These are phyloP conservation scores for Cybosia mesomella DNA, from an alignment of 2,888 invertebrate species.

Conservation along the genomic window DNA sequence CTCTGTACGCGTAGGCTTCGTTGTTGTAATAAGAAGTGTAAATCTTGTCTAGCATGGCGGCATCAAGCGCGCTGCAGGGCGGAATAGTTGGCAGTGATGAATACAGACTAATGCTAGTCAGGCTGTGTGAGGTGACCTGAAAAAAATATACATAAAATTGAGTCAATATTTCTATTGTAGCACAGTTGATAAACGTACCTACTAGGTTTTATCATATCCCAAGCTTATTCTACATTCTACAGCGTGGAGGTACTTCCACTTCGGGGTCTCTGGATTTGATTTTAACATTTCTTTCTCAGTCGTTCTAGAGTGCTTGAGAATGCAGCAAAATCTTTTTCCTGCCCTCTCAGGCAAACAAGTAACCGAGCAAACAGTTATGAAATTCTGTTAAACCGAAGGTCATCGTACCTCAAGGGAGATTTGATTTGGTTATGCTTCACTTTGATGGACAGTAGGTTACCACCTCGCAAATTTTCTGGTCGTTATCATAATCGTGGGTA, in stretches of 20 bases:
- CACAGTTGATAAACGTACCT: not conserved
- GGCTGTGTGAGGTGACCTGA: constrained; percentile 72
- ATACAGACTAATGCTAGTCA: constrained; percentile 72
- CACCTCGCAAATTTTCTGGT: not conserved
- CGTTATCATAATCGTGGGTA: constrained; percentile 46
- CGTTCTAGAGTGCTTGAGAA: not conserved
- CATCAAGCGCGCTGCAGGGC: constrained; percentile 78
- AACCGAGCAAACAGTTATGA: not conserved
- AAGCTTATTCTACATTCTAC: not conserved
- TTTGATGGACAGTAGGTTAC: not conserved
- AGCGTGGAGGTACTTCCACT: not conserved
- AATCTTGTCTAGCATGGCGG: constrained; percentile 80
- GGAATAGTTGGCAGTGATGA: constrained; percentile 83
- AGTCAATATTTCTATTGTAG: constrained; percentile 10
- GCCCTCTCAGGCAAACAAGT: not conserved
- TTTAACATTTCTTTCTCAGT: not conserved
- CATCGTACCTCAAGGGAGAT: not conserved
- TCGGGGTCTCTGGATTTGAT: not conserved
- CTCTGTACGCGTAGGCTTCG: constrained; percentile 60
- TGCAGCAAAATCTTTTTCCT: not conserved
- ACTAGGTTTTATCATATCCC: not conserved
- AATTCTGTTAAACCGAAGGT: not conserved
- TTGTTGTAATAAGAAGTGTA: constrained; percentile 65
- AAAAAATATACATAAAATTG: constrained; percentile 52
- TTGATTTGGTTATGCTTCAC: not conserved